These are phyloP conservation scores for Cichlasoma orientale DNA, from an alignment of 2,797 vertebrate species.

Conservation along the genomic window DNA sequence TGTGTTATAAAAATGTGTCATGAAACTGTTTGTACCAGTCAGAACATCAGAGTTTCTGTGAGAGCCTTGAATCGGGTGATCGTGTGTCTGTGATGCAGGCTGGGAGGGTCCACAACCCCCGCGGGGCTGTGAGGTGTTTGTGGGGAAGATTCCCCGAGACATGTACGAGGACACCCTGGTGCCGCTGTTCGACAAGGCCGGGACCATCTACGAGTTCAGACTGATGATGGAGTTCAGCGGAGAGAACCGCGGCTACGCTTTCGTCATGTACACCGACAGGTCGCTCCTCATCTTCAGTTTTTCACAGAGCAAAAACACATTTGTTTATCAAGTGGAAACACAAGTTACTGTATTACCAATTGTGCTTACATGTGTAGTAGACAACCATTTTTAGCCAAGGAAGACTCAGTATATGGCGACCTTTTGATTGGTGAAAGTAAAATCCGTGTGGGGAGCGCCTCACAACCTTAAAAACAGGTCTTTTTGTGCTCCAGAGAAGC, in stretches of 20 bases:
- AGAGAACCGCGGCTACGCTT: conserved; percentile 96
- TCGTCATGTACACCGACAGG: conserved; percentile 93
- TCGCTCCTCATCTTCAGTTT: neutral
- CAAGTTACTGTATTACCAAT: neutral
- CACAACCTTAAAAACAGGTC: neutral
- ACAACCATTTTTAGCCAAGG: neutral
- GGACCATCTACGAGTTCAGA: conserved; percentile 93
- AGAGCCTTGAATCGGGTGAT: neutral
- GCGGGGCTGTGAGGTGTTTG: conserved; percentile 95
- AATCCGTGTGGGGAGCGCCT: too few species aligned
- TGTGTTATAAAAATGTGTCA: too few species aligned
- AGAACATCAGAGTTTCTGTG: too few species aligned
- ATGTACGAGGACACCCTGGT: conserved; percentile 95
- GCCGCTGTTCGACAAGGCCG: conserved; percentile 90
- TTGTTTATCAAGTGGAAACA: neutral
- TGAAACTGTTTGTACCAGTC: too few species aligned
- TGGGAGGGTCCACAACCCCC: conserved; percentile 93
- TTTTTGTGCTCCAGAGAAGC: conserved; percentile 75
- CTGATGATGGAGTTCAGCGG: conserved; percentile 99
- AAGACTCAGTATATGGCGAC: too few species aligned
- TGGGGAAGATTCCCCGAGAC: conserved; percentile 96
- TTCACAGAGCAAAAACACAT: too few species aligned
- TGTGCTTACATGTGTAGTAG: neutral
- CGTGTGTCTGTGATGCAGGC: conserved; percentile 70
- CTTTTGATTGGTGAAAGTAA: neutral